A percentile compares a stretch with the other conserved stretches of the same genome.
These are phyloP conservation scores for Mallateleia sp. DNA, from an alignment of 2,888 invertebrate genomes.

Conservation along the genomic window DNA sequence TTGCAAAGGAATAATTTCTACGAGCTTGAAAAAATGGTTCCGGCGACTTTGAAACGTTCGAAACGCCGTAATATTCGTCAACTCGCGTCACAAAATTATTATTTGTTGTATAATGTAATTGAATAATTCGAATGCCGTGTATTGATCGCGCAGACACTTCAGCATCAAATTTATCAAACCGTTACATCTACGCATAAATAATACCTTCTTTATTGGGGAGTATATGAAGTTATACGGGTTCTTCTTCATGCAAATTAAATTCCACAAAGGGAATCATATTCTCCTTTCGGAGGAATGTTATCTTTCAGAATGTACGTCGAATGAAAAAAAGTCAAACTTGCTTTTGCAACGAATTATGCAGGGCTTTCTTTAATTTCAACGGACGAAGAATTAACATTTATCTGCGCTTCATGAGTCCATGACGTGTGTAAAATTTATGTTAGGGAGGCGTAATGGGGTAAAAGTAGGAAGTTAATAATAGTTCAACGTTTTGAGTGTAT, in stretches of 20 bases:
- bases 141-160: conserved; percentile 37
- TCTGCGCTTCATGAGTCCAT: not conserved
- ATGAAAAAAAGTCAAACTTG: conserved; percentile 32
- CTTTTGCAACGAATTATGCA: conserved; percentile 36
- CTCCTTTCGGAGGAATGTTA: conserved; percentile 43
- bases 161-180: conserved; percentile 55
- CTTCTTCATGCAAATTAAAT: conserved; percentile 71
- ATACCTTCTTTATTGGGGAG: conserved; percentile 43
- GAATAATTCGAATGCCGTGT: conserved; percentile 23
- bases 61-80: no score
- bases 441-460: no score
- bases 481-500: no score
- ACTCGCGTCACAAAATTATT: no score
- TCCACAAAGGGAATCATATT: conserved; percentile 63
- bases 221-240: conserved; percentile 59
- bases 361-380: conserved; percentile 8
- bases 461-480: no score
- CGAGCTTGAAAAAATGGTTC: not conserved
- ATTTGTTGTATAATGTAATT: conserved; percentile 32
- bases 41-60: no score
- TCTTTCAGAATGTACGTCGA: conserved; percentile 32
- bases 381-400: not conserved
- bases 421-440: not conserved
- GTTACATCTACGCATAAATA: conserved; percentile 63
- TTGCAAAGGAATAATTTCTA: conserved; percentile 15